Base-by-base conservation (phyloP, 2,797 vertebrate genomes). In the Typhlichthys subterraneus region DNA sequence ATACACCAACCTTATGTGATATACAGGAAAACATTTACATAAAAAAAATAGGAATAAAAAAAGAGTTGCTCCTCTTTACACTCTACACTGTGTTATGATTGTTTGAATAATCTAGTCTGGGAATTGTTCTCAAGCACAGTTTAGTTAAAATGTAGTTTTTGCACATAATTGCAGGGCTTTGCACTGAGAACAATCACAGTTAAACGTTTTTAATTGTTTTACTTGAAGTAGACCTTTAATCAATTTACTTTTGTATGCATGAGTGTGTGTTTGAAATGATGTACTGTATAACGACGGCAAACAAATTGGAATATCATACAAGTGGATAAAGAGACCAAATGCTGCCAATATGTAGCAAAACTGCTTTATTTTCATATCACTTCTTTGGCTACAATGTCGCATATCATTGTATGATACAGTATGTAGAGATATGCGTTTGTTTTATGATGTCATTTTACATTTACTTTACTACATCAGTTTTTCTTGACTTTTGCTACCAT, bases 241-340 rank as follows among this genome's bases (percentile, higher is more conserved):
- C 54, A 29, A 50, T 62, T 10, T 45, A 11, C 51, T 52, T 53
- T 59, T 82, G 63, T 73, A 11, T 75, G 52, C n/a, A 55, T 70
- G 63, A 78, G 67, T 69, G 45, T 65, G 68, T 46, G 3, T 11
- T 79, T 69, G 10, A 5, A 65, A 45, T 71, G 59, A 14, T 74
- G 38, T 76, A 45, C 17, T 51, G 66, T 67, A 45, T 58, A 67
- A 11, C 29, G 59, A 69, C 14, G 2, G 61, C 61, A 54, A 67
- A 60, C 8, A 48, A 70, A 58, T 67, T 57, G 56, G 57, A 77
- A 67, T 69, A 57, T 59, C 81, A 77, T 73, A 54, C 19, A 46
- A 53, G 54, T 51, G 23, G 63, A 76, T 77, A 57, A 79, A 13
- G 85, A 83, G 90, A 92, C 90, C 88, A 90, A 90, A 83, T 84